Conservation (phyloP, 2,797 vertebrate species). For the Sebastes vulpes region DNA sequence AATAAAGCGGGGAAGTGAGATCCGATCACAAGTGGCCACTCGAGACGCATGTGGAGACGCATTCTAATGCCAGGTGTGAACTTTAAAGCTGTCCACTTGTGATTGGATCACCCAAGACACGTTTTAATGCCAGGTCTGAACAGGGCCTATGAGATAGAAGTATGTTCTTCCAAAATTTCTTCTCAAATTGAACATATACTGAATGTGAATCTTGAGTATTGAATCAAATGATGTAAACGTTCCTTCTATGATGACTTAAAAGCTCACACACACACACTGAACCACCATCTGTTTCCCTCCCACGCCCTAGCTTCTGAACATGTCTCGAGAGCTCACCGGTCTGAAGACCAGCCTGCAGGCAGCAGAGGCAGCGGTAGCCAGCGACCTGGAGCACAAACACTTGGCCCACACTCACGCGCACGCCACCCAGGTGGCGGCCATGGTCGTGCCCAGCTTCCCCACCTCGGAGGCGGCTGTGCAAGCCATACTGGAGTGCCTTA, state of each 20-base stretch:
- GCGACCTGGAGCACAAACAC: constrained; percentile 87
- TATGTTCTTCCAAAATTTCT: background rate
- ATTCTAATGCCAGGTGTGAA: no score
- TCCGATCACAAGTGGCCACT: no score
- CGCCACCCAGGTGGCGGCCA: constrained; percentile 67
- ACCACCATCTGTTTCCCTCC: background rate
- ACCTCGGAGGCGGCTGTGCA: constrained; percentile 95
- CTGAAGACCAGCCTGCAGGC: constrained; percentile 93
- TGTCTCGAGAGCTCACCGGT: constrained; percentile 96
- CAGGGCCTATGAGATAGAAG: background rate
- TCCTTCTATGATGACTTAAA: constrained; percentile 5
- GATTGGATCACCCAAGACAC: no score
- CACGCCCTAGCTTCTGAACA: constrained; percentile 91
- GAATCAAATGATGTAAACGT: background rate
- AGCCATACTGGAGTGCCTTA: constrained; percentile 96
- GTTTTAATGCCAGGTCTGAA: no score
- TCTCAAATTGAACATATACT: background rate
- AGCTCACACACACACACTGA: background rate
- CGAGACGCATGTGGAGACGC: no score
- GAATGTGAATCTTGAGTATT: background rate
- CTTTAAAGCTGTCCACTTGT: no score
- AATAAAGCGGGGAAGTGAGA: no score
- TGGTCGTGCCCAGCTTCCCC: constrained; percentile 89
- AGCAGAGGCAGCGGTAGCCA: constrained; percentile 90
- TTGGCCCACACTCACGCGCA: constrained; percentile 80